Conservation (phyloP, 2,888 invertebrate genomes). For the Drosophila paracracens region DNA sequence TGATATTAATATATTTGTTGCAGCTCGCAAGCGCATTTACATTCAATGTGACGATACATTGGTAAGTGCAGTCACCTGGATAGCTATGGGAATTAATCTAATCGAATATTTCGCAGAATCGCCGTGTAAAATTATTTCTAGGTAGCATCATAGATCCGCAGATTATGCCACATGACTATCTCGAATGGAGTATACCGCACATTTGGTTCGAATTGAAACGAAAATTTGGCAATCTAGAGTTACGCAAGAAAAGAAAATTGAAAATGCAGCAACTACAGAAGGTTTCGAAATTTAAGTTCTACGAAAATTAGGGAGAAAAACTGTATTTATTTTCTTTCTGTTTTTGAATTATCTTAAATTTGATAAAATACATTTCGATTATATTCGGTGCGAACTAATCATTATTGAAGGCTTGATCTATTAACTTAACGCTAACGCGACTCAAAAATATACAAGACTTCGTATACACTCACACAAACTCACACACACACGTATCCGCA, state of each 20-base stretch:
- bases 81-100: not conserved
- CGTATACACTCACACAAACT: slow-evolving; percentile 1
- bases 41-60: not conserved
- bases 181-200: slow-evolving; percentile 20
- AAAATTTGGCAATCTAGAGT: slow-evolving; percentile 11
- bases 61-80: slow-evolving; percentile 12
- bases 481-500: not conserved
- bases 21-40: slow-evolving; percentile 21
- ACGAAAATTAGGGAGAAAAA: not conserved
- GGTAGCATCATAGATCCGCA: slow-evolving; percentile 1
- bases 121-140: slow-evolving; percentile 21
- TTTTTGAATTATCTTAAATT: not conserved
- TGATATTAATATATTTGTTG: slow-evolving; percentile 14
- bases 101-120: slow-evolving; percentile 2
- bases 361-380: not conserved
- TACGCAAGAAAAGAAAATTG: not conserved
- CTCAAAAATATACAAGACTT: slow-evolving; percentile 6
- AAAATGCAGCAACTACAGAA: not conserved
- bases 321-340: not conserved
- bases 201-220: slow-evolving; percentile 29
- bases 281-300: not conserved
- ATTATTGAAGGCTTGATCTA: not conserved
- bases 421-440: slow-evolving; percentile 1
- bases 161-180: slow-evolving; percentile 1
- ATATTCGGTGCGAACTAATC: not conserved